A percentile compares a stretch with the other conserved stretches of the same genome.
Conservation (phyloP, 2,888 invertebrate genomes). For the Malthinus flaveolus region DNA sequence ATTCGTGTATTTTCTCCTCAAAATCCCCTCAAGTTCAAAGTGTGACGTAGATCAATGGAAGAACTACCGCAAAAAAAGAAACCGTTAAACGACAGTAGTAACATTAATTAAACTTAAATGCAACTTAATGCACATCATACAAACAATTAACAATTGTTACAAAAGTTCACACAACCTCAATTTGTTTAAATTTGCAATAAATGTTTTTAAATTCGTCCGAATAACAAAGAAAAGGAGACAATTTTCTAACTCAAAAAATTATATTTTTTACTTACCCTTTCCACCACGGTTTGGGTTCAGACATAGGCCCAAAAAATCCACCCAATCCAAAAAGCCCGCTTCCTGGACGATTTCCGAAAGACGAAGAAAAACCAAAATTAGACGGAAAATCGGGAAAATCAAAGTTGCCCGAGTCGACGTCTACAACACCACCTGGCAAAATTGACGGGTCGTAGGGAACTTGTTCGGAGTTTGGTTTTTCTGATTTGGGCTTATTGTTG, state of each 20-base stretch:
- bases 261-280: constrained; percentile 52
- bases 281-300: constrained; percentile 53
- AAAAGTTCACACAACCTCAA: too few species aligned
- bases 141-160: too few species aligned
- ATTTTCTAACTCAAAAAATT: constrained; percentile 4
- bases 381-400: constrained; percentile 20
- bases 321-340: constrained; percentile 41
- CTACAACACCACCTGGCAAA: constrained; percentile 44
- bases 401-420: constrained; percentile 39
- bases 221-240: neutral
- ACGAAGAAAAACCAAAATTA: constrained; percentile 31
- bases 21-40: too few species aligned
- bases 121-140: too few species aligned
- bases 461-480: constrained; percentile 33
- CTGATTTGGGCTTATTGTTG: constrained; percentile 29
- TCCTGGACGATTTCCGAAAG: constrained; percentile 21
- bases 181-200: too few species aligned
- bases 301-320: constrained; percentile 42
- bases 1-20: too few species aligned
- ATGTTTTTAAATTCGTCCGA: too few species aligned
- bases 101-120: too few species aligned
- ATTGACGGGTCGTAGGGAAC: constrained; percentile 26
- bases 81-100: too few species aligned
- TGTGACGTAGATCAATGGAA: too few species aligned
- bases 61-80: too few species aligned